phyloP scores from a whole-genome alignment of 2,888 invertebrate species.

The Amorpha juglandis region DNA sequence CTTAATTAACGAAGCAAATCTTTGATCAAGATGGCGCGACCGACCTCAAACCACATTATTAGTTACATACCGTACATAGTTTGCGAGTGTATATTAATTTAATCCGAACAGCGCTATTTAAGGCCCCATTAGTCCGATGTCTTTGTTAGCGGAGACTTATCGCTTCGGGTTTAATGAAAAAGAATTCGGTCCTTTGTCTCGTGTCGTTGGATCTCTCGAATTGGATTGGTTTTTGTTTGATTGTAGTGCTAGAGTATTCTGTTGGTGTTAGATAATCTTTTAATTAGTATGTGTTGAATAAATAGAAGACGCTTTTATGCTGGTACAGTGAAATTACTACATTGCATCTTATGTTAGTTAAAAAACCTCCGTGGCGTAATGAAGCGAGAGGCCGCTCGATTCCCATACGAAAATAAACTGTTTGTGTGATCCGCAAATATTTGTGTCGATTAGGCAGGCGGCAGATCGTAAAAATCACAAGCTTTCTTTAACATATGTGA shows the following conservation, averaged over 20 bases:
- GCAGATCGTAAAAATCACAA: too few species aligned
- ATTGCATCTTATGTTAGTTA: too few species aligned
- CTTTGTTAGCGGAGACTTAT: constrained; percentile 25
- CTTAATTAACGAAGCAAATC: background rate
- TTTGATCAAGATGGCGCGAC: background rate
- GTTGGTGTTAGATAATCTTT: background rate
- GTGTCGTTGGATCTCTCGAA: constrained; percentile 2
- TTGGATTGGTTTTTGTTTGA: constrained; percentile 6
- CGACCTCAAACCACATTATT: constrained; percentile 23
- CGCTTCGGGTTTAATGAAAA: constrained; percentile 23
- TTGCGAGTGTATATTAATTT: constrained; percentile 26
- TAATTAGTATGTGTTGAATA: too few species aligned
- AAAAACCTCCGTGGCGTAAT: background rate
- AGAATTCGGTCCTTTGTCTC: constrained; percentile 19
- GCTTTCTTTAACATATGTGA: too few species aligned
- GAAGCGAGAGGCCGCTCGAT: too few species aligned
- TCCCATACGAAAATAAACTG: too few species aligned
- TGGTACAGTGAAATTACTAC: too few species aligned
- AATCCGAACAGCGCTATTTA: constrained; percentile 25
- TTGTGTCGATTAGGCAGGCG: too few species aligned
- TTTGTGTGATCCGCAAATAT: too few species aligned
- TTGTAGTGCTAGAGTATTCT: background rate
- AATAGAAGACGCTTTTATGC: too few species aligned
- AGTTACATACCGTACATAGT: constrained; percentile 25
- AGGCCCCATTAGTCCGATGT: constrained; percentile 25